These are phyloP conservation scores for Pocota personata DNA, from an alignment of 2,888 invertebrate genomes.

Conservation along the genomic window DNA sequence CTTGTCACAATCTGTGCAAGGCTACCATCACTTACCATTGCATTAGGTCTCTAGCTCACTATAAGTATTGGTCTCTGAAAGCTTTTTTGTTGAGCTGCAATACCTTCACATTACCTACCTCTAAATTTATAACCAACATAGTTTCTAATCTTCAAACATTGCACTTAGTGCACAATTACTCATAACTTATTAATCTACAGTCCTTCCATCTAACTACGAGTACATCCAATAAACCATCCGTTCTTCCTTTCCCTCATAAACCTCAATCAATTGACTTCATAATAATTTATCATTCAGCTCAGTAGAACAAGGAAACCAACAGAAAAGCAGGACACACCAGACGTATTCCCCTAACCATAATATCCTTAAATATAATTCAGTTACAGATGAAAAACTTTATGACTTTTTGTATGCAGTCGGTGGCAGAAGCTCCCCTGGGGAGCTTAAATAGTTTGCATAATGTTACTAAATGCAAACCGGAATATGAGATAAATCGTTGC, in stretches of 20 bases:
- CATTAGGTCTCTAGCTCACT: too few relatives aligned
- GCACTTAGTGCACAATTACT: neutral
- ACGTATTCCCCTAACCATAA: slow-evolving; percentile 2
- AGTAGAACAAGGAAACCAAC: neutral
- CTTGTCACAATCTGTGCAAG: too few relatives aligned
- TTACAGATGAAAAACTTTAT: slow-evolving; percentile 52
- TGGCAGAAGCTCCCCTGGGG: slow-evolving; percentile 29
- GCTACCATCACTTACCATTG: too few relatives aligned
- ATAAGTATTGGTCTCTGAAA: too few relatives aligned
- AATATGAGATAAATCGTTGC: slow-evolving; percentile 50
- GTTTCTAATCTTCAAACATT: too few relatives aligned
- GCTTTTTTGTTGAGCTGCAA: too few relatives aligned
- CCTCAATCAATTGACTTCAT: slow-evolving; percentile 33
- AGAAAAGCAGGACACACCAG: neutral
- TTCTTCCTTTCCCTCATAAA: neutral
- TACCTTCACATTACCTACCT: too few relatives aligned
- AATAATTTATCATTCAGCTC: slow-evolving; percentile 15
- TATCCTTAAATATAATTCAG: slow-evolving; percentile 41
- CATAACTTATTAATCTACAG: neutral
- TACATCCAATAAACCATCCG: neutral
- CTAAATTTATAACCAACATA: too few relatives aligned
- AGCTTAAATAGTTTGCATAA: slow-evolving; percentile 30
- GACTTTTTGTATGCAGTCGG: slow-evolving; percentile 35
- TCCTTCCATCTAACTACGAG: neutral
- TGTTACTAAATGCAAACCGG: slow-evolving; percentile 21